Evolutionary conservation across 2,113 vertebrate genomes (phyloP), one percentile per base, ranked within the genome.

Genomic region (Empidonax alnorum): DNA sequence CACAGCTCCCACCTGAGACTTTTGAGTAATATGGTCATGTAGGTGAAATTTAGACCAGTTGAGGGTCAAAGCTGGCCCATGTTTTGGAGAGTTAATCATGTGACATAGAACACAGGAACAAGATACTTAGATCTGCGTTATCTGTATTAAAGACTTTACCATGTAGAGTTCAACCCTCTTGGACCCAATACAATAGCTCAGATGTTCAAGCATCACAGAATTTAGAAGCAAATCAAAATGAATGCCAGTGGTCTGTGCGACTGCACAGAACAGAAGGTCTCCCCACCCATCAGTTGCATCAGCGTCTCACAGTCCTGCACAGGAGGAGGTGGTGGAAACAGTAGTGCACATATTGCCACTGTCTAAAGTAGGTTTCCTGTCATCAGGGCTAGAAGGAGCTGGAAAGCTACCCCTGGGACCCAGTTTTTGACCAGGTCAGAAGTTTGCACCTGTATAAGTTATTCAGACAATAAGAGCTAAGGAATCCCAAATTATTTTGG

Each of bases 341-440:
- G n/a, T 5, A 46, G 7, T 24, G 7, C 11, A 39, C 3, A 3
- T 2, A 3, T 46, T 82, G 25, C 28, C 14, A 2, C 28, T 62
- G 28, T 55, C 18, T 90, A 68, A 71, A 58, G 27, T 4, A 78
- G 24, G 7, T 61, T 75, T 76, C 20, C n/a, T 75, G 46, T 76
- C 11, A 7, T 55, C 2, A 41, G n/a, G 18, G 9, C 52, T 31
- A 47, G 42, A 66, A 89, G 39, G 30, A 86, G 4, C 37, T 9
- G 6, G 81, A 67, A 76, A 93, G 50, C 18, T 37, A 50, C 20
- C 22, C 49, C 9, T 35, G 66, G 44, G 47, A 72, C 41, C 14
- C 22, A 46, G 8, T 12, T 87, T 83, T 86, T 86, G 24, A 46
- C 27, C 24, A 59, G 33, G 16, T 53, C 21, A 14, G 28, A 84